A percentile compares a stretch with the other conserved stretches of the same genome.
These are phyloP conservation scores for Danio albolineatus DNA, from an alignment of 2,797 vertebrate species.

Conservation along the genomic window DNA sequence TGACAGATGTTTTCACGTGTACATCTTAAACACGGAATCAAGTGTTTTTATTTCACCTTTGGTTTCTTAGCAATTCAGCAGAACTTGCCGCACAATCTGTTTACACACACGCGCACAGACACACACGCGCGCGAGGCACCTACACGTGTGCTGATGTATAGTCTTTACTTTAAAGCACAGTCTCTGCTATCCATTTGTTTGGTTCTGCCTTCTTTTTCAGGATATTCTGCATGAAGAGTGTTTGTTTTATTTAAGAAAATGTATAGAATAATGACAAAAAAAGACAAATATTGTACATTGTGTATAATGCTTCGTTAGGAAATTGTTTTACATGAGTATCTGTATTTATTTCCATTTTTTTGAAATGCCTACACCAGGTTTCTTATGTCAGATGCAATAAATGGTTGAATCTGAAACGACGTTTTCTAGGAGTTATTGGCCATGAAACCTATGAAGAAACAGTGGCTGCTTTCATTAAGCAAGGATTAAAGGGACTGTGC, in stretches of 20 bases:
- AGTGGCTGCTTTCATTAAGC: no score
- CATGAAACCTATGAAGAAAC: no score
- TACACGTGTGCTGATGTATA: constrained; percentile 4
- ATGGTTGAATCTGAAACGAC: constrained; percentile 70
- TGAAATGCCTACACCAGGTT: constrained; percentile 88
- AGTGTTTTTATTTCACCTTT: constrained; percentile 41
- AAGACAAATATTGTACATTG: constrained; percentile 90
- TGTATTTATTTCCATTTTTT: constrained; percentile 98
- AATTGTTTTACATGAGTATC: constrained; percentile 96
- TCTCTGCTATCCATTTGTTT: constrained; percentile 57
- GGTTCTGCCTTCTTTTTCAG: constrained; percentile 71
- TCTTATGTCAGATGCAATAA: constrained; percentile 86
- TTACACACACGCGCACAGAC: constrained; percentile 16
- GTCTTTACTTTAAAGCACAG: neutral
- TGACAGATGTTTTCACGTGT: constrained; percentile 9
- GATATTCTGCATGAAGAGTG: constrained; percentile 86
- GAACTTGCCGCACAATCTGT: constrained; percentile 18
- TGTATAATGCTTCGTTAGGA: constrained; percentile 98
- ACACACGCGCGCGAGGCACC: no score
- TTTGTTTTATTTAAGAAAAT: constrained; percentile 85
- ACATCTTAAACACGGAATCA: constrained; percentile 27
- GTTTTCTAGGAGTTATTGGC: neutral
- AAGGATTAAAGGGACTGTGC: no score
- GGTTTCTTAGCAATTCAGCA: constrained; percentile 40
- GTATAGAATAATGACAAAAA: constrained; percentile 81